Base-by-base conservation (phyloP, 2,888 invertebrate genomes). In the Synergus gifuensis region DNA sequence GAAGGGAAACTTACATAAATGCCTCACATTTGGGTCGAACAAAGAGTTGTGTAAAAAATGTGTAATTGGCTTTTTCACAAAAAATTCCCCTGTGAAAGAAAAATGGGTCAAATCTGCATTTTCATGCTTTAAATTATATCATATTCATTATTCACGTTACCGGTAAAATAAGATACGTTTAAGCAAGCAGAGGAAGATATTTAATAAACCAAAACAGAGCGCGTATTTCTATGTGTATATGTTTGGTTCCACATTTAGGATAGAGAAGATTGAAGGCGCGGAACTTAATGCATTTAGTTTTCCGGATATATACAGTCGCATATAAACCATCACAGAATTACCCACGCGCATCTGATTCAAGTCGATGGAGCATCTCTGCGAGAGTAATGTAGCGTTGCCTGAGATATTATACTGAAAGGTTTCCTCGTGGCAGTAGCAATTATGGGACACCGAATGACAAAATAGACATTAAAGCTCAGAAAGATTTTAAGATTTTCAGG, bases 361-460 rank as follows among this genome's bases (percentile, higher is more conserved):
- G 80, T 78, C 79, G 81, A 81, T 83, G 79, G 78, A 42, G 79
- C 78, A 78, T 79, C 77, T 79, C 78, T 73, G 81, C 80, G 81
- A 79, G 77, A 83, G 76, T 81, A 82, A 82, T 81, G 77, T 79
- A 76, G 80, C 54, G 58, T 64, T n/a, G 78, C 80, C 77, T 76
- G 78, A 76, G 77, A 78, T 81, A 81, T 79, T 79, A 81, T 54
- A 46, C 78, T 78, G 78, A 73, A 79, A 83, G 69, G 80, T 80
- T 81, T 76, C 81, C 78, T 76, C 77, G 60, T 67, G 77, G 80
- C 79, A 78, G 73, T 73, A 78, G 79, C 79, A 81, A 83, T 83
- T 81, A 78, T 76, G 69, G 77, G 79, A 79, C 36, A n/a, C 76
- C 54, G 28, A 78, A 81, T 80, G 78, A 76, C 36, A 42, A 80